Conservation (phyloP, 2,888 invertebrate genomes). For the Lymantria dispar region DNA sequence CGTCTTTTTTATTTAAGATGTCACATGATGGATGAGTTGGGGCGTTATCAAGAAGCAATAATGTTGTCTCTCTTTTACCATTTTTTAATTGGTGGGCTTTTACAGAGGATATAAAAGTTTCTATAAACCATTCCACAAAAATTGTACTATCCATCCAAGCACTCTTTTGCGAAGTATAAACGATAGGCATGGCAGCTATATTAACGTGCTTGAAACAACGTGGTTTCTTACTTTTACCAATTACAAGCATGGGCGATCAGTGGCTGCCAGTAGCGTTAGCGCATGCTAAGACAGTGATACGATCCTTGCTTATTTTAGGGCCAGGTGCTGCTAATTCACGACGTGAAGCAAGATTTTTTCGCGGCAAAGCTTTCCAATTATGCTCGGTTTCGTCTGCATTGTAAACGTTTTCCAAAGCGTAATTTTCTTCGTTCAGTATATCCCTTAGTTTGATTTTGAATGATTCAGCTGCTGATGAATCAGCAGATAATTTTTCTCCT, state of each 20-base stretch:
- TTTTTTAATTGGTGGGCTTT: slow-evolving; percentile 13
- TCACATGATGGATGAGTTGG: too few relatives aligned
- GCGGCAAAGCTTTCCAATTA: slow-evolving; percentile 19
- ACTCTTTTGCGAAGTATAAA: slow-evolving; percentile 17
- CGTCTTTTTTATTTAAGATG: too few relatives aligned
- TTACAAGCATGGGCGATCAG: too few relatives aligned
- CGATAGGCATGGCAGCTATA: too few relatives aligned
- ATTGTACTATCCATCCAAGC: slow-evolving; percentile 24
- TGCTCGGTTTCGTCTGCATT: slow-evolving; percentile 19
- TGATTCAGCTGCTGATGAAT: background rate
- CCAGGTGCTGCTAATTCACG: too few relatives aligned
- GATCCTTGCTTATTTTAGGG: too few relatives aligned
- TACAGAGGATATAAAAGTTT: slow-evolving; percentile 21
- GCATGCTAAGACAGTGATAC: too few relatives aligned
- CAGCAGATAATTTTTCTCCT: slow-evolving; percentile 17
- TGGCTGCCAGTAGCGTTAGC: too few relatives aligned
- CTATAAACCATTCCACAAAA: slow-evolving; percentile 23
- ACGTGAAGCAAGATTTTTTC: too few relatives aligned
- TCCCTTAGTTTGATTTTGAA: slow-evolving; percentile 4
- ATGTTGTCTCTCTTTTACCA: too few relatives aligned
- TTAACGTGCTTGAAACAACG: slow-evolving; percentile 21
- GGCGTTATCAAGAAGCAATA: too few relatives aligned
- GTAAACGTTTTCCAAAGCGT: slow-evolving; percentile 15
- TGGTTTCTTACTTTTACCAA: too few relatives aligned
- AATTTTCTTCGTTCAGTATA: slow-evolving; percentile 7